These are phyloP conservation scores for human DNA, from an alignment of 2,113 vertebrate species.

Conservation along the genomic window GRCh38 chr13:106490501-106491000, in stretches of 20 bases:
- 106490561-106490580: constrained; percentile 77
- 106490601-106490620: constrained; percentile 80
- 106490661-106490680: constrained; percentile 91
- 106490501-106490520: constrained; percentile 93
- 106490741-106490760: constrained; percentile 82
- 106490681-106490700: constrained; percentile 95
- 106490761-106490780: constrained; percentile 81
- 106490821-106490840: constrained; percentile 89
- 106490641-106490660: constrained; percentile 87
- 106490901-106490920: constrained; percentile 83
- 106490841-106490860: constrained; percentile 86
- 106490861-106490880: constrained; percentile 81
- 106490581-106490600: constrained; percentile 73
- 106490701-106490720: constrained; percentile 90
- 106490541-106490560: constrained; percentile 74
- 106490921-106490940: constrained; percentile 88
- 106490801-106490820: constrained; percentile 68
- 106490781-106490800: constrained; percentile 75
- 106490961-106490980: constrained; percentile 91
- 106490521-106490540: constrained; percentile 85
- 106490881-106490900: constrained; percentile 80
- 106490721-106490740: constrained; percentile 92
- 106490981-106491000: constrained; percentile 90
- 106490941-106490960: constrained; percentile 85
- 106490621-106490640: constrained; percentile 94